Conservation (phyloP, 2,888 invertebrate genomes). For the Drosophila greeni region DNA sequence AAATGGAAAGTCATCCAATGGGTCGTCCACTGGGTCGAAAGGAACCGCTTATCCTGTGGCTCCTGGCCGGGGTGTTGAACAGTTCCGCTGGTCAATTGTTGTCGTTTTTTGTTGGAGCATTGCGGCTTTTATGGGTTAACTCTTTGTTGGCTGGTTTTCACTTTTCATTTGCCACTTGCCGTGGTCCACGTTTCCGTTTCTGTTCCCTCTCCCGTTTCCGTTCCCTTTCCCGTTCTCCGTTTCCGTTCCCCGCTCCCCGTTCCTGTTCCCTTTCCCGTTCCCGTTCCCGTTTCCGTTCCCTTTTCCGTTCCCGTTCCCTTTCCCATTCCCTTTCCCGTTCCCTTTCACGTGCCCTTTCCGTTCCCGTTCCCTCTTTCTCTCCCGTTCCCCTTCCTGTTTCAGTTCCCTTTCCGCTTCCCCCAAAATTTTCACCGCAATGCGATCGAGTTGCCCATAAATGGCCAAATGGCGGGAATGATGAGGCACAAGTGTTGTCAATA, state of each 20-base stretch:
- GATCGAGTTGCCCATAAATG: constrained; percentile 20
- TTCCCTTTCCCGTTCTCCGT: neutral
- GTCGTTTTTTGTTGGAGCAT: constrained; percentile 18
- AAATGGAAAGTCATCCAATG: constrained; percentile 14
- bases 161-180: constrained; percentile 15
- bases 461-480: constrained; percentile 8
- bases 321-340: too few species aligned
- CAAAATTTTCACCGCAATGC: constrained; percentile 27
- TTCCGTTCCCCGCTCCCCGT: neutral
- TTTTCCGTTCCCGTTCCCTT: too few species aligned
- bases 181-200: neutral
- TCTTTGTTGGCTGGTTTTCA: constrained; percentile 34
- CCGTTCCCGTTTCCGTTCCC: neutral
- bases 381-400: neutral
- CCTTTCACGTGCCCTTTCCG: too few species aligned
- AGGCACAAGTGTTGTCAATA: constrained; percentile 26
- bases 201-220: neutral
- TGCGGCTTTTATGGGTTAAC: constrained; percentile 26
- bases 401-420: neutral
- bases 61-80: neutral
- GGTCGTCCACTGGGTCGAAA: constrained; percentile 1
- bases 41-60: neutral
- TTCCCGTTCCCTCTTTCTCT: too few species aligned
- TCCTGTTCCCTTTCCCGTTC: too few species aligned
- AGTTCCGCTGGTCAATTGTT: constrained; percentile 15